phyloP scores from a whole-genome alignment of 2,797 vertebrate genomes.

The Oreonectes daqikongensis region DNA sequence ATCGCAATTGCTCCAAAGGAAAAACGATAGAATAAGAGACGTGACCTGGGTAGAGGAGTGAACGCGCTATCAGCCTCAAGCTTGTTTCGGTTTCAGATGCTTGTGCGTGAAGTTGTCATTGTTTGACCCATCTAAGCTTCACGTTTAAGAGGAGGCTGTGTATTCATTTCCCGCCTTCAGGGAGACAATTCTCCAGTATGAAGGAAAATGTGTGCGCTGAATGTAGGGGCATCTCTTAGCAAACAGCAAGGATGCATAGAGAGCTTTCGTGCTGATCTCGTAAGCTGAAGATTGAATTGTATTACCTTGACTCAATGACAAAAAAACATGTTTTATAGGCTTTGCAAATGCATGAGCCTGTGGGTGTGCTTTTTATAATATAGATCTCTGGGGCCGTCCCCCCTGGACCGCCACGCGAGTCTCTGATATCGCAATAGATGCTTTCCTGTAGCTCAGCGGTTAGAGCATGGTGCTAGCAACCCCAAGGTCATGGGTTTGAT shows the following conservation, averaged over 20 bases:
- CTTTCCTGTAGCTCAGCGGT: too few species aligned
- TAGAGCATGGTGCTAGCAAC: too few species aligned
- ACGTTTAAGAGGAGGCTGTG: slow-evolving; percentile 33
- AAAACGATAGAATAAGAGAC: slow-evolving; percentile 28
- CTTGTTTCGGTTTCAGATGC: slow-evolving; percentile 16
- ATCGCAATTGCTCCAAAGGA: slow-evolving; percentile 25
- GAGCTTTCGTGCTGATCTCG: slow-evolving; percentile 50
- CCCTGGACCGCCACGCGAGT: not conserved
- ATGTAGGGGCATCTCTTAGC: slow-evolving; percentile 17
- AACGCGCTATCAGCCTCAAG: not conserved
- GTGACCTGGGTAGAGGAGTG: slow-evolving; percentile 26
- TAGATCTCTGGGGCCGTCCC: slow-evolving; percentile 6
- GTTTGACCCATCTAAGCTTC: slow-evolving; percentile 46
- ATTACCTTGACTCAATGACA: slow-evolving; percentile 49
- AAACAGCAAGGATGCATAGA: slow-evolving; percentile 44
- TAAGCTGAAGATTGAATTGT: slow-evolving; percentile 47
- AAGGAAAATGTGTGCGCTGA: slow-evolving; percentile 41
- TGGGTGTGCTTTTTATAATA: slow-evolving; percentile 30
- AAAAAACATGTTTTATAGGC: slow-evolving; percentile 37
- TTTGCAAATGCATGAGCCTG: slow-evolving; percentile 21
- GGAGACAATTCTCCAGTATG: slow-evolving; percentile 31
- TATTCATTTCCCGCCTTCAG: slow-evolving; percentile 51
- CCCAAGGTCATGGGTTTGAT: too few species aligned
- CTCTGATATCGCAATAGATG: slow-evolving; percentile 22
- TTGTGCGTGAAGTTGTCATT: slow-evolving; percentile 36